Conservation (phyloP, 1,140 invertebrate species). For the Penaeus indicus region DNA sequence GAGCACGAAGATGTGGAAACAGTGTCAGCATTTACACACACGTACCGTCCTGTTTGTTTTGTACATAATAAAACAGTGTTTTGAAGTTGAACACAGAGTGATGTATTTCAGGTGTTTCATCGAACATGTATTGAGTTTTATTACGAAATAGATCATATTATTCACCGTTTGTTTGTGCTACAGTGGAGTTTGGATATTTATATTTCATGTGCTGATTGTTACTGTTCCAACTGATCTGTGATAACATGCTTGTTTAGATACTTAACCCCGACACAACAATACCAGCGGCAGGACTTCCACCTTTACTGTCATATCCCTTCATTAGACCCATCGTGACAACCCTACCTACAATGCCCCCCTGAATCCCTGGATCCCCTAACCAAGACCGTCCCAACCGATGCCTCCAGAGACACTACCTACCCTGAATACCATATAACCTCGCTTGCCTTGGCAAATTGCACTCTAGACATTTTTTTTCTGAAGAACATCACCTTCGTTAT, state of each 20-base stretch:
- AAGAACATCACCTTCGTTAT: too few relatives aligned
- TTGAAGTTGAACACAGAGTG: conserved; percentile 50
- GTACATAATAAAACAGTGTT: conserved; percentile 55
- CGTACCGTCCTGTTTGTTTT: conserved; percentile 62
- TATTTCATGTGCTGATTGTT: conserved; percentile 62
- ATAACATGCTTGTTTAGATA: conserved; percentile 59
- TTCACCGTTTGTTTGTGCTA: conserved; percentile 54
- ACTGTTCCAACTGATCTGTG: conserved; percentile 63
- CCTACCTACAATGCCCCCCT: background rate
- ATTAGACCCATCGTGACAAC: background rate
- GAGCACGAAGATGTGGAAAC: conserved; percentile 33
- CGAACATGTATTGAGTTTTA: conserved; percentile 43
- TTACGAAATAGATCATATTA: conserved; percentile 44
- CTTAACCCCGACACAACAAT: conserved; percentile 42
- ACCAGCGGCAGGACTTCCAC: background rate
- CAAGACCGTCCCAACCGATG: background rate
- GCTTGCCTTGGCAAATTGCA: too few relatives aligned
- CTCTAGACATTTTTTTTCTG: too few relatives aligned
- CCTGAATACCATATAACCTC: too few relatives aligned
- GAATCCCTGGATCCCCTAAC: too few relatives aligned
- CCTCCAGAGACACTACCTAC: too few relatives aligned
- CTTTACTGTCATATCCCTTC: background rate
- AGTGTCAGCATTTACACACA: conserved; percentile 64
- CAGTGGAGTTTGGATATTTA: conserved; percentile 56
- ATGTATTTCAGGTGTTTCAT: conserved; percentile 50